phyloP scores from a whole-genome alignment of 2,797 vertebrate species.

The Clamator glandarius region DNA sequence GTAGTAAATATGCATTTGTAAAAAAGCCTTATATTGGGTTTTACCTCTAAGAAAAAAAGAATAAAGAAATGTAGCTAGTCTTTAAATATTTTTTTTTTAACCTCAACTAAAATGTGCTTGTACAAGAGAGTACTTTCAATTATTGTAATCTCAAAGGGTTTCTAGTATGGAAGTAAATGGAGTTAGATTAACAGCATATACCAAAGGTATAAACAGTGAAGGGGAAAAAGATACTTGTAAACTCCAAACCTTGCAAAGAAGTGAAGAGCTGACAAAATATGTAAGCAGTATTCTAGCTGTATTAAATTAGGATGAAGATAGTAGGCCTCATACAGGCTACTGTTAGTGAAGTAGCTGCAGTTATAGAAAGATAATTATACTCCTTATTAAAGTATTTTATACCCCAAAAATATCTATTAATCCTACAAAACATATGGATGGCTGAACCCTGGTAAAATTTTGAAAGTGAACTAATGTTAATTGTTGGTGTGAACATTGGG shows the following conservation, averaged over 20 bases:
- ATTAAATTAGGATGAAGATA: background rate
- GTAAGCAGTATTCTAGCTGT: background rate
- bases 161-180: constrained; percentile 5
- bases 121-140: constrained; percentile 25
- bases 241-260: background rate
- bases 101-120: background rate
- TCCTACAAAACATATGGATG: background rate
- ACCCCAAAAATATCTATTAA: constrained; percentile 15
- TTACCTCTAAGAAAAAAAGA: background rate
- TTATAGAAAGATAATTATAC: background rate
- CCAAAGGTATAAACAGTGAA: background rate
- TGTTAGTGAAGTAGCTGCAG: constrained; percentile 35
- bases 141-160: constrained; percentile 57
- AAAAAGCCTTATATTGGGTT: background rate
- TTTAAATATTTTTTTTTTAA: constrained; percentile 18
- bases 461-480: background rate
- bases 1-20: background rate
- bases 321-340: background rate
- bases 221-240: background rate
- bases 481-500: background rate
- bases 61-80: background rate
- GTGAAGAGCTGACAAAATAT: background rate
- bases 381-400: constrained; percentile 38
- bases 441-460: background rate
- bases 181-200: background rate